Evolutionary conservation across 1,140 invertebrate species (phyloP).

Genomic region (Bemisia tabaci): DNA sequence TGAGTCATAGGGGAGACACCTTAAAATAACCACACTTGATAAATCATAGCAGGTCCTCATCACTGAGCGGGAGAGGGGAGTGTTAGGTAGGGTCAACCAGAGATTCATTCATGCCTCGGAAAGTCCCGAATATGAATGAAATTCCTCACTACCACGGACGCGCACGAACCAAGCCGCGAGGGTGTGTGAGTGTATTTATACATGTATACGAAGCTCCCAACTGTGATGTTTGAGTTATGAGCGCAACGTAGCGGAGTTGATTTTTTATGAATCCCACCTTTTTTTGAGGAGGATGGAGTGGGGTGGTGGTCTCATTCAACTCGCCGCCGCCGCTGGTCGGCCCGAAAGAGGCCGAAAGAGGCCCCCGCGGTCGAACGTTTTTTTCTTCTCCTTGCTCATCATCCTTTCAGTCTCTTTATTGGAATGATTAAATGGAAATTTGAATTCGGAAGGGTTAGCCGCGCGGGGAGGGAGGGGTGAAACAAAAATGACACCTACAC

Average conservation of each 20-base stretch:
- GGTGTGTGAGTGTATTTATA: neutral
- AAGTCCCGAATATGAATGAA: too few relatives aligned
- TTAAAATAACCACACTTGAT: too few relatives aligned
- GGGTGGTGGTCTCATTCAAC: neutral
- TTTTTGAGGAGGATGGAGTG: neutral
- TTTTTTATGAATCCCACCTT: neutral
- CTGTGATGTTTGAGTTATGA: neutral
- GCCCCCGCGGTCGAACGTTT: neutral
- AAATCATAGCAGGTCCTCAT: too few relatives aligned
- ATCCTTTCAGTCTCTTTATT: neutral
- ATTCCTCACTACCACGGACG: too few relatives aligned
- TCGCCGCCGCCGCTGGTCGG: neutral
- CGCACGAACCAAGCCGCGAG: too few relatives aligned
- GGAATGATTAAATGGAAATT: neutral
- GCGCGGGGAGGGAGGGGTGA: neutral
- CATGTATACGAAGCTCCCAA: neutral
- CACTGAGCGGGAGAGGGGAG: too few relatives aligned
- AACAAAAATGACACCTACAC: neutral
- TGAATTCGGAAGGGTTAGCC: neutral
- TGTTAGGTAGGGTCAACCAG: too few relatives aligned
- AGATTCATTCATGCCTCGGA: too few relatives aligned
- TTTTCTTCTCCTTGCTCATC: too few relatives aligned
- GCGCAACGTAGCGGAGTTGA: neutral
- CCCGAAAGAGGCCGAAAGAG: neutral
- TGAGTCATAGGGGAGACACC: too few relatives aligned